Base-by-base conservation (phyloP, 2,888 invertebrate species). In the Leptinotarsa peninsularis region DNA sequence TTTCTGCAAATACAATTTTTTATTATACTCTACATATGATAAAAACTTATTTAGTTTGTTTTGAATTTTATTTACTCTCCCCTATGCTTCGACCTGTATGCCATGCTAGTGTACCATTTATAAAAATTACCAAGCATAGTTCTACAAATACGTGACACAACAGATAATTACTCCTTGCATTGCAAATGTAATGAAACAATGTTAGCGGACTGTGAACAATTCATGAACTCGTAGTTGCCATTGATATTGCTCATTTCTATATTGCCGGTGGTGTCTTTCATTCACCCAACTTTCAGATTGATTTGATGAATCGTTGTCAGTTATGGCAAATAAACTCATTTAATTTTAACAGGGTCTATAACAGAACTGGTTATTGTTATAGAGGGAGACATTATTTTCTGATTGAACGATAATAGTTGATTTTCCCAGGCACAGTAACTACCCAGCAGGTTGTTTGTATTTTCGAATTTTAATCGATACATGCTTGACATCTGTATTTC, bases 221-320 rank as follows among this genome's bases (percentile, higher is more conserved):
- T 58, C 58, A 58, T 21, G 14, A 58, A 58, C 23, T 58, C 58
- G 13, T 15, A 58, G 54, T 18, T 23, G 58, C 17, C 17, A 23
- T 27, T 58, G 56, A 58, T 58, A 58, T 58, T 58, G 21, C 14
- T 18, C 14, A 58, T 58, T 23, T 58, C 58, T 21, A 58, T 58
- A 58, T 58, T 58, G 23, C 2, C 23, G 13, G 4, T 58, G 18
- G 21, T 58, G 23, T 15, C 58, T 14, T 13, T 33, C 33, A 23
- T 58, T 58, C 14, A 58, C 23, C 10, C 13, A 13, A 58, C 4
- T 58, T 58, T 58, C 58, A 4, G 4, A 21, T 58, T 23, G 17
- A 58, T 14, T 58, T 23, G 23, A 58, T 23, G 23, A 58, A 58
- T 15, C 13, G 23, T 58, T 23, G 58, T 58, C 15, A 58, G 58